Evolutionary conservation across 2,113 vertebrate species (phyloP), one percentile per base, ranked within the genome.

Genomic region (Peromyscus polionotus): DNA sequence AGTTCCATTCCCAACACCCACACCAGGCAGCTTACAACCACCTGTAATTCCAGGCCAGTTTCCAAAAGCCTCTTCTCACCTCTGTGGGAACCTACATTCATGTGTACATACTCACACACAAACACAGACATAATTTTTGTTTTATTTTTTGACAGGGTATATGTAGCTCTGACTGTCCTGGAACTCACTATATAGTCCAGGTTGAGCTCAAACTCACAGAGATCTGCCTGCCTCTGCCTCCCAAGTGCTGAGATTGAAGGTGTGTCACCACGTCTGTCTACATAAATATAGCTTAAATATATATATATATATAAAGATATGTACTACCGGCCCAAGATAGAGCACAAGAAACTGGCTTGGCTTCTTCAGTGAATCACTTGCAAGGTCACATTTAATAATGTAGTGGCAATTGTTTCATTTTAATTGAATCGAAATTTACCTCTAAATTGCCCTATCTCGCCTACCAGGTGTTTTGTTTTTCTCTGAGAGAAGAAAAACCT

Each of bases 401-500:
- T 89, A 79, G 83, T 20, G 68, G 22, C 94, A 94, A 65, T 63
- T 68, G 14, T 88, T 67, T n/a, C 16, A 84, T 80, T 85, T 42
- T 45, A 86, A 86, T 86, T 86, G 61, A 59, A 63, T 80, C 36
- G 88, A 92, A 88, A 92, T 45, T 51, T 42, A 61, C 45, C 70
- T 95, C 63, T 36, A 67, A n/a, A 76, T 31, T 10, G 22, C n/a
- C 39, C 39, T 81, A 0, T 81, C 0, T 54, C 36, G 36, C 28
- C 81, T 3, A 70, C 28, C 67, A 51, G 68, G n/a, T 84, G 76
- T 94, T 36, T 48, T 79, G 76, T 84, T 67, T 88, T 63, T 91
- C 65, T 70, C 68, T 51, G 61, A 67, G 73, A 92, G 83, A 96
- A 65, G 24, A 76, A 87, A 96, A 70, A 87, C 20, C 51, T 91